Base-by-base conservation (phyloP, 53 echinoderm and acorn worm species). In the Pentamera pediparva region DNA sequence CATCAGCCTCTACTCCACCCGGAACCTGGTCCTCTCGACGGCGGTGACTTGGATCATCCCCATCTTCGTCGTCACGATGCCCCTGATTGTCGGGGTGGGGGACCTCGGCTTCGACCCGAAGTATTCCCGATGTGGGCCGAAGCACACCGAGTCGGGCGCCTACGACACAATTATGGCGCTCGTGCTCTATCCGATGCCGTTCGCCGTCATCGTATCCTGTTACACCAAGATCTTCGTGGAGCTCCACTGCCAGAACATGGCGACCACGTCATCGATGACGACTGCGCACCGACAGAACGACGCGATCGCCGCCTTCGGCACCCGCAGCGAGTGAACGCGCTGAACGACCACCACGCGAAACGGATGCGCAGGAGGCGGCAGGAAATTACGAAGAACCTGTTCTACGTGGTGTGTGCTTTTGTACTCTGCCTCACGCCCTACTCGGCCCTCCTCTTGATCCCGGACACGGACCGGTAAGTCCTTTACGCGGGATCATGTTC, bases 341-440 rank as follows among this genome's bases (percentile, higher is more conserved):
- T 11, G 17, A 21, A 56, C 20, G 22, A 56, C 22, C 11, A n/a
- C 22, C 57, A 56, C 1, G 1, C 1, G 10, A 56, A 2, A 0
- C 59, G 59, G 34, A 79, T 78, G 29, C 62, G 59, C 59, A 78
- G 45, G 51, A 67, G 82, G 28, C 88, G 88, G 56, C 65, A 88
- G 0, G 78, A 82, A 35, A 88, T 92, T 56, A 92, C 92, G 32
- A 84, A 82, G 74, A 92, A 92, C 56, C 78, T 88, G 20, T 88
- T 92, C 60, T 89, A 78, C 41, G 92, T 92, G 45, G 92, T 92
- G 29, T 84, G 84, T 64, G 88, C 85, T 4, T 92, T 85, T 59
- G 78, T 85, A 5, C 31, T 92, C 21, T 92, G 92, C 62, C 37
- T 92, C 49, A 82, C 92, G 15, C 92, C 92, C 28, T 92, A 88